Percentiles rank a stretch among this genome's conserved stretches.
Conservation (phyloP, 2,113 vertebrate genomes). For the Romanogobio albipinnatus region DNA sequence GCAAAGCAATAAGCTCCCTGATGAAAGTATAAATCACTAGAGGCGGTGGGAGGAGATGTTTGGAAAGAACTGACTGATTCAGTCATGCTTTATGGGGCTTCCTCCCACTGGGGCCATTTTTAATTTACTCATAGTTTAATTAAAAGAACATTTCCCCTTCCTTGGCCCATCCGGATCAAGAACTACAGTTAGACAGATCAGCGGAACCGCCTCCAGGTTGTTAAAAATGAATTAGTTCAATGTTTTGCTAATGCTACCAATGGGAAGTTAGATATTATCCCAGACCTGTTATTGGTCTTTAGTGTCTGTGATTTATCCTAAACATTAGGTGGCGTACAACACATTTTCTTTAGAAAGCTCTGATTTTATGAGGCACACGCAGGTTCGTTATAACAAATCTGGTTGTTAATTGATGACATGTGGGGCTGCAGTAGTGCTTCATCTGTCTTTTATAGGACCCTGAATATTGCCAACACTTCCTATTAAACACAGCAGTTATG, state of each 20-base stretch:
- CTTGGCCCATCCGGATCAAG: neutral
- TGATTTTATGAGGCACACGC: neutral
- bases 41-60: neutral
- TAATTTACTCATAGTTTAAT: conserved; percentile 21
- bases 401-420: neutral
- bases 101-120: neutral
- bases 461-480: neutral
- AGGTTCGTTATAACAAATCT: neutral
- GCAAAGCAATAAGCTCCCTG: neutral
- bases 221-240: conserved; percentile 17
- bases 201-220: neutral
- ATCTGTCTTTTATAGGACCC: neutral
- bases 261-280: neutral
- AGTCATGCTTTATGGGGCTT: conserved; percentile 7
- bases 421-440: neutral
- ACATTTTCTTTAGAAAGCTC: neutral
- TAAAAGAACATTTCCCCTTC: conserved; percentile 14
- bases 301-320: conserved; percentile 2
- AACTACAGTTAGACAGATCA: neutral
- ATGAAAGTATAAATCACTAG: conserved; percentile 12
- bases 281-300: neutral
- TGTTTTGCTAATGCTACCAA: neutral
- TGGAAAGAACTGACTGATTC: neutral
- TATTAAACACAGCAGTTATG: neutral
- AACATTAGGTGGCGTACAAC: neutral